Percentiles rank a stretch among this genome's conserved stretches.
Evolutionary conservation across 2,113 vertebrate genomes (phyloP).

Genomic region (Kryptolebias marmoratus): DNA sequence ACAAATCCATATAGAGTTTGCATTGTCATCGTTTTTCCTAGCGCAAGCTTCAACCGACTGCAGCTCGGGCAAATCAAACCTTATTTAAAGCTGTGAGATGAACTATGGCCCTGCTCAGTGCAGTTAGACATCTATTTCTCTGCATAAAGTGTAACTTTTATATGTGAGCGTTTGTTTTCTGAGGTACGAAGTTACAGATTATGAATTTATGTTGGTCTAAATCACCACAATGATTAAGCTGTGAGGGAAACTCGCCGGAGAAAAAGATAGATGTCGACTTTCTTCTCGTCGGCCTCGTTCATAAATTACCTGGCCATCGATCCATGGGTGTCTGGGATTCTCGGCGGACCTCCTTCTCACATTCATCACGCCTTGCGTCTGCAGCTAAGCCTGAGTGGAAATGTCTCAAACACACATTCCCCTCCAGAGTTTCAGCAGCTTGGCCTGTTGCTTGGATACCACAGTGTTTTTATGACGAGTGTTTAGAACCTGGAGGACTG

Average conservation of each 20-base stretch:
- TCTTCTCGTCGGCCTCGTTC: conserved; percentile 47
- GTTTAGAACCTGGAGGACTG: conserved; percentile 29
- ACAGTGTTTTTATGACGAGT: conserved; percentile 28
- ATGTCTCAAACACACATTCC: conserved; percentile 38
- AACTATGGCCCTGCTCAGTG: not conserved
- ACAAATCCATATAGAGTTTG: conserved; percentile 13
- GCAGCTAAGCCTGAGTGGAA: conserved; percentile 42
- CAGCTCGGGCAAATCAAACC: not conserved
- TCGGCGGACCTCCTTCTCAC: conserved; percentile 57
- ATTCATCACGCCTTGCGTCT: conserved; percentile 64
- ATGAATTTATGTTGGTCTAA: conserved; percentile 51
- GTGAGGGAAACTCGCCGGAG: conserved; percentile 34
- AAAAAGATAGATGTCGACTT: conserved; percentile 67
- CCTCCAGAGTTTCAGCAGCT: conserved; percentile 23
- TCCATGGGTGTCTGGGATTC: conserved; percentile 71
- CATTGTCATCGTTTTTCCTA: not conserved
- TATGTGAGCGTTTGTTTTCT: conserved; percentile 18
- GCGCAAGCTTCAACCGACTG: not conserved
- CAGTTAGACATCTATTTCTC: conserved; percentile 15
- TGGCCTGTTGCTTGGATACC: conserved; percentile 72
- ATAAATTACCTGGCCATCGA: conserved; percentile 80
- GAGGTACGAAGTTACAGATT: conserved; percentile 9
- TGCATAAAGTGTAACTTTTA: conserved; percentile 7
- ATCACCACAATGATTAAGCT: conserved; percentile 45
- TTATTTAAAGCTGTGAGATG: conserved; percentile 18